Conservation (phyloP, 1,140 invertebrate species). For the Drosophila paulistorum region DNA sequence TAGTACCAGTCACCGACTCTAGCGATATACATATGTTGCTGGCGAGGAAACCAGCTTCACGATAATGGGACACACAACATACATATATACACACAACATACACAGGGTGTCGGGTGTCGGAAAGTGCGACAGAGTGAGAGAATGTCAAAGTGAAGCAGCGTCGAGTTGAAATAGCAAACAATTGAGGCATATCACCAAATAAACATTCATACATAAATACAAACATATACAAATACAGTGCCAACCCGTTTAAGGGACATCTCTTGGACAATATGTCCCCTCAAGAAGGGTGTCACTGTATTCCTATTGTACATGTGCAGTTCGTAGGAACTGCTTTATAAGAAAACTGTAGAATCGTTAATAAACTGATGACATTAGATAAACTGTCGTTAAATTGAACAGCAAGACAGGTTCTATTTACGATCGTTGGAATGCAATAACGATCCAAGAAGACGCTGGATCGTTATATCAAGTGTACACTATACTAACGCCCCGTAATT, state of each 20-base stretch:
- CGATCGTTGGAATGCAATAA: neutral
- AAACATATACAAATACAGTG: neutral
- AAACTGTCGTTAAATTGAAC: no score
- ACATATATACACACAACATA: slow-evolving; percentile 3
- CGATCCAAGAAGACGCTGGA: neutral
- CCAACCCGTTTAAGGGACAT: no score
- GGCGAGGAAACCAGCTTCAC: slow-evolving; percentile 57
- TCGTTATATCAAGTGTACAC: neutral
- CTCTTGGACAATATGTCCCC: no score
- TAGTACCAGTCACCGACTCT: slow-evolving; percentile 73
- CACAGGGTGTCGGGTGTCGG: slow-evolving; percentile 2
- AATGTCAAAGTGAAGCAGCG: slow-evolving; percentile 22
- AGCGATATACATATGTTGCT: slow-evolving; percentile 52
- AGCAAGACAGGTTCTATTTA: no score
- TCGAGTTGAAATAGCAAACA: slow-evolving; percentile 37
- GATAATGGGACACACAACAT: slow-evolving; percentile 47
- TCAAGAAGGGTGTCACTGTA: no score
- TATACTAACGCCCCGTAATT: slow-evolving; percentile 13
- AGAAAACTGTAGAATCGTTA: no score
- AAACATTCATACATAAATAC: neutral
- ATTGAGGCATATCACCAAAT: slow-evolving; percentile 19
- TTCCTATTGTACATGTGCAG: neutral
- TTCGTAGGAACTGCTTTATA: no score
- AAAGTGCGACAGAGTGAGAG: slow-evolving; percentile 7
- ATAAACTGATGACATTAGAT: no score